phyloP scores from a whole-genome alignment of 2,113 vertebrate genomes.

The Brachypodius melanocephalos region DNA sequence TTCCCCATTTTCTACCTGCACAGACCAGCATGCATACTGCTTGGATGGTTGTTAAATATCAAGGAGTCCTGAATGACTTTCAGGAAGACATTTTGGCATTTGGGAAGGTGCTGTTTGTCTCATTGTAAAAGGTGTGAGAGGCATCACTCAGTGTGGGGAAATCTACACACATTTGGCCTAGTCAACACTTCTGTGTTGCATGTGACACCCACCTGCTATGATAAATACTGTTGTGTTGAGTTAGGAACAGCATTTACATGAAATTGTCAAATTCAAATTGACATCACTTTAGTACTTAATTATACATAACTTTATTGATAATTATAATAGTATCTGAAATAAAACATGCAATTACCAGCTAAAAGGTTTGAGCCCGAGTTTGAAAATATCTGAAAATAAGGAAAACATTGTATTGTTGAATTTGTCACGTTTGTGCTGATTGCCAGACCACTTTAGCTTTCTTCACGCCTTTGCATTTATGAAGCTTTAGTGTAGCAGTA shows the following conservation, averaged over 20 bases:
- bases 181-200: background rate
- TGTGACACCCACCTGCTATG: background rate
- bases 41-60: background rate
- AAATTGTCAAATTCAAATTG: background rate
- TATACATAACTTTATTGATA: background rate
- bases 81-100: background rate
- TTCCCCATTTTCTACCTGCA: background rate
- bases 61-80: background rate
- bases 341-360: background rate
- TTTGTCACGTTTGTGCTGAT: conserved; percentile 3
- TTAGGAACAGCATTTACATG: background rate
- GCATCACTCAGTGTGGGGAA: background rate
- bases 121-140: background rate
- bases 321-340: background rate
- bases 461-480: conserved; percentile 64
- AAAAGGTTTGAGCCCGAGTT: background rate
- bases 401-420: background rate
- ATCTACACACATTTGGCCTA: background rate
- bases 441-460: conserved; percentile 57
- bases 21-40: background rate
- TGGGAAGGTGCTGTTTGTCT: background rate
- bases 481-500: conserved; percentile 73
- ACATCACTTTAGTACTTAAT: background rate
- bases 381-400: background rate
- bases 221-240: background rate